Percentiles rank a stretch among this genome's conserved stretches.
Evolutionary conservation across 2,888 invertebrate genomes (phyloP).

Genomic region (Blastobasis lacticolella): DNA sequence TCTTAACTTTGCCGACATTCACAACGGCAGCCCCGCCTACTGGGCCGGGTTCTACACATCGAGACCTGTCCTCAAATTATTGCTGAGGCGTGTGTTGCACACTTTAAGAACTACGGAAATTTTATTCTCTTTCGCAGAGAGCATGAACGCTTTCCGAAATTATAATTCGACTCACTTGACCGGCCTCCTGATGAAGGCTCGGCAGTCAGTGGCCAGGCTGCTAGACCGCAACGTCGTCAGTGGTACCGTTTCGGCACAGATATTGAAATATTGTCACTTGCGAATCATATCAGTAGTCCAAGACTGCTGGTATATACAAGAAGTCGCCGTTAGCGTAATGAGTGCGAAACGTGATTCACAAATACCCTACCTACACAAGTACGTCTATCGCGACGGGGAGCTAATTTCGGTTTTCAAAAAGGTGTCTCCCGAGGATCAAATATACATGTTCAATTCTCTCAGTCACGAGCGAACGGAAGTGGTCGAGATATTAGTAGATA

Average conservation of each 20-base stretch:
- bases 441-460: conserved; percentile 89
- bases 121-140: conserved; percentile 85
- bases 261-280: conserved; percentile 89
- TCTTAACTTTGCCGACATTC: conserved; percentile 94
- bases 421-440: conserved; percentile 72
- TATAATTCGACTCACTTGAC: conserved; percentile 67
- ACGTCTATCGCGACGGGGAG: conserved; percentile 55
- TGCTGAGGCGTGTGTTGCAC: conserved; percentile 87
- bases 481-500: conserved; percentile 80
- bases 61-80: conserved; percentile 85
- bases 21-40: conserved; percentile 89
- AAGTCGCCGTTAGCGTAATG: conserved; percentile 57
- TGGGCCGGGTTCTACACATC: conserved; percentile 98
- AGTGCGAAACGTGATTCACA: conserved; percentile 83
- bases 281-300: conserved; percentile 58
- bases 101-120: conserved; percentile 88
- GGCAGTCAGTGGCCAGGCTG: conserved; percentile 88
- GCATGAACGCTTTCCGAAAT: conserved; percentile 74
- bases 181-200: conserved; percentile 69
- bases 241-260: conserved; percentile 89
- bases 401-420: conserved; percentile 53
- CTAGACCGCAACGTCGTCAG: conserved; percentile 98
- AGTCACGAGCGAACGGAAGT: conserved; percentile 86
- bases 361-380: conserved; percentile 71
- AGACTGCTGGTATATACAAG: conserved; percentile 60